Conservation (phyloP, 2,113 vertebrate genomes). For the Engystomops pustulosus region DNA sequence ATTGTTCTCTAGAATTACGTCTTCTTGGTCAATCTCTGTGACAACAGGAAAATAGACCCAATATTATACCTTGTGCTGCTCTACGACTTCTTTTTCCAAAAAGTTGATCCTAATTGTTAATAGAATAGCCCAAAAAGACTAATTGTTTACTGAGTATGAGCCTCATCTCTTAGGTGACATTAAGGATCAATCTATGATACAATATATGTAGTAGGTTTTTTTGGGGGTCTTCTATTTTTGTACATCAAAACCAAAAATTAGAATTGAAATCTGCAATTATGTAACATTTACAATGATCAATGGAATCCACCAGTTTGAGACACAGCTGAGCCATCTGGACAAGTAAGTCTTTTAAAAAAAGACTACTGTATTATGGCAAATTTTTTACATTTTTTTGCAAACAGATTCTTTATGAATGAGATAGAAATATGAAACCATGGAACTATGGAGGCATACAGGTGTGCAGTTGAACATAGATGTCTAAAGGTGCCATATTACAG, state of each 20-base stretch:
- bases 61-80: constrained; percentile 70
- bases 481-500: neutral
- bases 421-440: neutral
- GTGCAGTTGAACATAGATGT: no score
- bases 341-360: neutral
- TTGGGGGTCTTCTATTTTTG: no score
- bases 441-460: no score
- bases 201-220: neutral
- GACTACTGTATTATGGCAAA: neutral
- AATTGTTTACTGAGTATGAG: no score
- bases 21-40: neutral
- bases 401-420: neutral
- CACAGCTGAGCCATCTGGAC: neutral
- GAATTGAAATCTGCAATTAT: neutral
- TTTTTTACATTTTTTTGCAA: neutral
- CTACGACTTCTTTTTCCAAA: constrained; percentile 7
- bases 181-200: no score
- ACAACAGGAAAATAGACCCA: neutral
- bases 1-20: constrained; percentile 15
- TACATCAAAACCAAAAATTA: no score
- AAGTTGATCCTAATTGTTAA: neutral
- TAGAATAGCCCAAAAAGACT: no score
- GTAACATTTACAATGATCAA: neutral
- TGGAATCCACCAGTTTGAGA: neutral
- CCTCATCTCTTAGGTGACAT: no score